Percentiles rank a stretch among this genome's conserved stretches.
Conservation (phyloP, 2,888 invertebrate genomes). For the Deroplatys truncata region DNA sequence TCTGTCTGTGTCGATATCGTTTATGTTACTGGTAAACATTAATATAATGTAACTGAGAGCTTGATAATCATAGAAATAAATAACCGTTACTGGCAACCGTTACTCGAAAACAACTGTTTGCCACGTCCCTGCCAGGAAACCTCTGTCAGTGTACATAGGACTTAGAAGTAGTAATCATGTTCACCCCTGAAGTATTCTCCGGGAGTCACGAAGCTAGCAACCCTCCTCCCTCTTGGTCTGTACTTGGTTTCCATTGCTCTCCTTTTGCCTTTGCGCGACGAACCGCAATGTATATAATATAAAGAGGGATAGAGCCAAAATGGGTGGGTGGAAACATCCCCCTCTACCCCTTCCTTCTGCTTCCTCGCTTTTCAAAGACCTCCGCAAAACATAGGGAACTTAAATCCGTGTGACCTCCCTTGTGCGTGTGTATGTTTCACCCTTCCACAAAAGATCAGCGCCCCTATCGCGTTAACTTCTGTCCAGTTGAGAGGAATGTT, state of each 20-base stretch:
- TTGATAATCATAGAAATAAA: too few relatives aligned
- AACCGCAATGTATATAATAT: slow-evolving; percentile 10
- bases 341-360: too few relatives aligned
- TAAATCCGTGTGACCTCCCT: background rate
- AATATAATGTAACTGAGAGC: too few relatives aligned
- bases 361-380: background rate
- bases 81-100: too few relatives aligned
- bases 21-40: too few relatives aligned
- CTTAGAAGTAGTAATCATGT: background rate
- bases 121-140: too few relatives aligned
- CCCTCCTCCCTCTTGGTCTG: background rate
- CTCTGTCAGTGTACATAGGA: too few relatives aligned
- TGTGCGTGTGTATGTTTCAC: background rate
- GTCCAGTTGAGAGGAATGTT: background rate
- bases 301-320: background rate
- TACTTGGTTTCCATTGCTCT: background rate
- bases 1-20: too few relatives aligned
- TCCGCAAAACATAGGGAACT: background rate
- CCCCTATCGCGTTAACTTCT: background rate
- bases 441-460: background rate
- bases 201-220: background rate
- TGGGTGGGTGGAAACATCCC: background rate
- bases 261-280: slow-evolving; percentile 12
- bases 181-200: background rate
- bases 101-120: too few relatives aligned